These are phyloP conservation scores for Zaprionus ornatus DNA, from an alignment of 1,140 invertebrate genomes.

Conservation along the genomic window DNA sequence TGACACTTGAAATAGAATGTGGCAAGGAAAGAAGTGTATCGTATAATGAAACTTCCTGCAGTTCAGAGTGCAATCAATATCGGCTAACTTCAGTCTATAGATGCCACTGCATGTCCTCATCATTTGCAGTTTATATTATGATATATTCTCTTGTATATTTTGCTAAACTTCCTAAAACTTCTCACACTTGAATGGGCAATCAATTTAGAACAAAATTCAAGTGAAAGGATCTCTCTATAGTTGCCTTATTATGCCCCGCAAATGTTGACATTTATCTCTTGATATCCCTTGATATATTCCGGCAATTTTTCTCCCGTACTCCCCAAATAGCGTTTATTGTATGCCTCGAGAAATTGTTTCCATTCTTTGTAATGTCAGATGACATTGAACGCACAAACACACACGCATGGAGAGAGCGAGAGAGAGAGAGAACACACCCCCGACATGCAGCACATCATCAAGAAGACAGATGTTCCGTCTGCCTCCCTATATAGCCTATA, in stretches of 20 bases:
- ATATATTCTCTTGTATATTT: background rate
- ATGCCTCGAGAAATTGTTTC: slow-evolving; percentile 17
- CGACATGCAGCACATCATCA: slow-evolving; percentile 4
- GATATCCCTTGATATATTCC: slow-evolving; percentile 23
- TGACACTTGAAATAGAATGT: slow-evolving; percentile 1
- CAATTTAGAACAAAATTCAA: no score
- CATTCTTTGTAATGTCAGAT: slow-evolving; percentile 26
- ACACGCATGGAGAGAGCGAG: background rate
- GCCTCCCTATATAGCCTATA: background rate
- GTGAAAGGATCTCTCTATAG: background rate
- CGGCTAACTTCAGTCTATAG: background rate
- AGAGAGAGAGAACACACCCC: slow-evolving; percentile 15
- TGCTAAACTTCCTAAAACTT: background rate
- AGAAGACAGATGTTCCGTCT: slow-evolving; percentile 28
- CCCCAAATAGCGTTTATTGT: slow-evolving; percentile 11
- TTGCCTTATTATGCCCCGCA: background rate
- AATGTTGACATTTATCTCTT: slow-evolving; percentile 6
- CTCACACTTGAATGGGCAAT: background rate
- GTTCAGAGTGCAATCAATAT: background rate
- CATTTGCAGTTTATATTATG: no score
- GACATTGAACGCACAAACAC: slow-evolving; percentile 21
- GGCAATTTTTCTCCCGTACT: background rate
- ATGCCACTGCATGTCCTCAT: background rate
- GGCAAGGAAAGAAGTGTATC: background rate
- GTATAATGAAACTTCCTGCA: background rate